These are phyloP conservation scores for Noctua comes DNA, from an alignment of 2,888 invertebrate genomes.

Conservation along the genomic window DNA sequence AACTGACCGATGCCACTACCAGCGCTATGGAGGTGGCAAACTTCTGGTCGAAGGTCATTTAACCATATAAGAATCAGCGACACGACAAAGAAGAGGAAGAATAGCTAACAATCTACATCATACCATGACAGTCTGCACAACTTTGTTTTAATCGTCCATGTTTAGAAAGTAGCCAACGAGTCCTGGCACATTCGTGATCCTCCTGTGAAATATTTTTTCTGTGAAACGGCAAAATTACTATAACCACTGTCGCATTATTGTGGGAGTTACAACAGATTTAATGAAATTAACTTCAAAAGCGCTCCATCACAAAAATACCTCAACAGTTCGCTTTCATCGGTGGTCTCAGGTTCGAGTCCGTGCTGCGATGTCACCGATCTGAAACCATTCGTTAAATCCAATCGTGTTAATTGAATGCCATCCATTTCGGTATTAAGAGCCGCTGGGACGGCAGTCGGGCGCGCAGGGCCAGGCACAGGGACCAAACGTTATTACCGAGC, in stretches of 20 bases:
- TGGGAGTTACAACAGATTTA: background rate
- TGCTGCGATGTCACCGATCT: conserved; percentile 24
- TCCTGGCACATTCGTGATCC: background rate
- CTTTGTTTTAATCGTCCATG: background rate
- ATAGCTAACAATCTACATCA: background rate
- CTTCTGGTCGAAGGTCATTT: background rate
- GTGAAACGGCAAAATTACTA: background rate
- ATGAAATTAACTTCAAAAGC: background rate
- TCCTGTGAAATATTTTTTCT: background rate
- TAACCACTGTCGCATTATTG: background rate
- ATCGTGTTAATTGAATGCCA: conserved; percentile 73
- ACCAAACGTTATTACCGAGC: conserved; percentile 32
- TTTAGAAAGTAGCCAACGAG: background rate
- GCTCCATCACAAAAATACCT: background rate
- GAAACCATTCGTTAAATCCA: conserved; percentile 54
- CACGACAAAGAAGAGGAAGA: background rate
- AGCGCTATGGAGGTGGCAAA: background rate
- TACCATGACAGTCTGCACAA: background rate
- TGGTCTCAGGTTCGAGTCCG: conserved; percentile 12
- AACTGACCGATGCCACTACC: background rate
- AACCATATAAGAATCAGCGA: background rate
- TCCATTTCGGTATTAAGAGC: conserved; percentile 71
- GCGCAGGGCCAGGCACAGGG: background rate
- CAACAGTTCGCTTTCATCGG: conserved; percentile 1
- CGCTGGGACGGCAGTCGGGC: background rate